Evolutionary conservation across 1,140 invertebrate species (phyloP).

Genomic region (Ditylenchus dipsaci): DNA sequence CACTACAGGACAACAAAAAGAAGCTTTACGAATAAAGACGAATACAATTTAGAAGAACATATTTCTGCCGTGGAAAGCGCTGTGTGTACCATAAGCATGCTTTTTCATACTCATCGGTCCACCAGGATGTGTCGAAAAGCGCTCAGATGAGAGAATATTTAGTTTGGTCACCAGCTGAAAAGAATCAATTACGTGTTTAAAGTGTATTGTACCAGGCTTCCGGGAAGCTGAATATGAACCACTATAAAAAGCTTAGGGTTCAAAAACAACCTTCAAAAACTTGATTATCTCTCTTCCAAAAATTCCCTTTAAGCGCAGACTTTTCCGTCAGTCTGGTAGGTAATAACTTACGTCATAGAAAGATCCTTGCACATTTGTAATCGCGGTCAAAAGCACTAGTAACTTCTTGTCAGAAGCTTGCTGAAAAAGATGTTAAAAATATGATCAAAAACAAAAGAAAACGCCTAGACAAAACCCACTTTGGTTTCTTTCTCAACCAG

Average conservation of each 20-base stretch:
- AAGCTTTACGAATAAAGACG: background rate
- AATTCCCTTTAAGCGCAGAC: no score
- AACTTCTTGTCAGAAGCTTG: conserved; percentile 34
- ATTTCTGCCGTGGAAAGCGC: no score
- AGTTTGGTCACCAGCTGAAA: conserved; percentile 16
- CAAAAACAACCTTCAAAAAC: no score
- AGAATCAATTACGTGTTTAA: background rate
- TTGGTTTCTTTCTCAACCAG: background rate
- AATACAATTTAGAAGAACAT: no score
- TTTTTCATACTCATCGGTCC: conserved; percentile 1
- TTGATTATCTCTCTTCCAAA: no score
- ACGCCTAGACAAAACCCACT: conserved; percentile 12
- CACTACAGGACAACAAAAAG: background rate
- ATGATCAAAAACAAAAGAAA: background rate
- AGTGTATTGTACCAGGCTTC: no score
- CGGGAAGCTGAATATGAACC: no score
- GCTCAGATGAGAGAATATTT: conserved; percentile 10
- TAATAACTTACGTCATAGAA: conserved; percentile 2
- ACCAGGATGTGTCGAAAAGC: background rate
- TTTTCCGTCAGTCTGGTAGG: no score
- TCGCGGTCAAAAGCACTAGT: conserved; percentile 31
- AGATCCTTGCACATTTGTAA: conserved; percentile 28
- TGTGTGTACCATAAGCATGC: background rate
- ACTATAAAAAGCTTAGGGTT: no score
- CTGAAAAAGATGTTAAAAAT: conserved; percentile 9